Percentiles rank a stretch among this genome's conserved stretches.
phyloP scores from a whole-genome alignment of 2,888 invertebrate species.

The Lepas anatifera region DNA sequence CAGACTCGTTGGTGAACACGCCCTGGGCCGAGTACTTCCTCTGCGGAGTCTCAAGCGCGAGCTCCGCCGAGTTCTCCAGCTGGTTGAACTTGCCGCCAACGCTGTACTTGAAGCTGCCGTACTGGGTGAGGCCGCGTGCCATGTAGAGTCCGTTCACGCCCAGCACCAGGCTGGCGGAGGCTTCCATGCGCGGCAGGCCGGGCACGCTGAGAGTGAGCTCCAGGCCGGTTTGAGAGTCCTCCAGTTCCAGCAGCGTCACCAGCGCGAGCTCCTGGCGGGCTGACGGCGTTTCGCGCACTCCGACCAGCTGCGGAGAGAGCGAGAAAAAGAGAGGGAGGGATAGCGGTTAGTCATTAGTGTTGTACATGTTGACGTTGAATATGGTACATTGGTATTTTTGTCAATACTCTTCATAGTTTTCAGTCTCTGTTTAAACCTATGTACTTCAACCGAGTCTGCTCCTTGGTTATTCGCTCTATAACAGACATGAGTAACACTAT shows the following conservation, averaged over 20 bases:
- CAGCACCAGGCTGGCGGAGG: background rate
- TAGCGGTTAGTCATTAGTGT: too few species aligned
- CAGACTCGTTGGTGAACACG: too few species aligned
- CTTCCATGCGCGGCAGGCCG: background rate
- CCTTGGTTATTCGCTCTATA: too few species aligned
- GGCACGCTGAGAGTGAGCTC: conserved; percentile 1
- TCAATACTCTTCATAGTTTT: too few species aligned
- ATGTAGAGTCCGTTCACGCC: background rate
- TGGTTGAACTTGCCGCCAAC: background rate
- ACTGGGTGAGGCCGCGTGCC: background rate
- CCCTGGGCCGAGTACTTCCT: background rate
- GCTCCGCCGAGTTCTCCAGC: background rate
- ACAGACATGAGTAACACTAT: too few species aligned
- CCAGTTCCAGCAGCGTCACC: background rate
- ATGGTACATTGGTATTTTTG: too few species aligned
- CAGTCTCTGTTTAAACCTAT: too few species aligned
- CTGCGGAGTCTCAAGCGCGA: background rate
- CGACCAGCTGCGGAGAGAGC: background rate
- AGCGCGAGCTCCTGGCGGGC: background rate
- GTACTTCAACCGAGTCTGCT: too few species aligned
- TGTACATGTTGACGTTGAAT: too few species aligned
- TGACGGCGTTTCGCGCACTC: background rate
- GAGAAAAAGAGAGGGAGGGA: background rate
- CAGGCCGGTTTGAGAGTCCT: too few species aligned
- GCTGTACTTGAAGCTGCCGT: background rate